Base-by-base conservation (phyloP, 2,888 invertebrate genomes). In the Plagodis dolabraria region DNA sequence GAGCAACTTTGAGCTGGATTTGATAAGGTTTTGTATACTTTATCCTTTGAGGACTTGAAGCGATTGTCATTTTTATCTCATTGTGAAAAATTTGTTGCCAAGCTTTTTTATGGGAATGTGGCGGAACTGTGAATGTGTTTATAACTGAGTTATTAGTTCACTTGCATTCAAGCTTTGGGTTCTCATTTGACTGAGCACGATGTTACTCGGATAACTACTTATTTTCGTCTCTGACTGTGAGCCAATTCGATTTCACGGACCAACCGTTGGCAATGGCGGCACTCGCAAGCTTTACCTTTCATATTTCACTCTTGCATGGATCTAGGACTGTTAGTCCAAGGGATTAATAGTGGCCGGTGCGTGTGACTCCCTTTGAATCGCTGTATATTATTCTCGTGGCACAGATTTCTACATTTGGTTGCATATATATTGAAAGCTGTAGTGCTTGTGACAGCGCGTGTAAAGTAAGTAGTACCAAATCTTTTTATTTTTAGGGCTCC, bases 191-290 rank as follows among this genome's bases (percentile, higher is more conserved):
- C 70, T 72, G 81, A 77, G 77, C 75, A 72, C 72, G 74, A 77
- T 76, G 76, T 76, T 76, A 34, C 34, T 46, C 12, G 12, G 11
- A 77, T 79, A 83, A 72, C 75, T 81, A 78, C 84, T 85, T 90
- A 90, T 91, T 91, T 90, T 86, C 78, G 88, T 86, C 82, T 79
- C 86, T 87, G 90, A 87, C 84, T 84, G 83, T 79, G 81, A 83
- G 89, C 92, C 91, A 89, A 91, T 86, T 89, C 87, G 85, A 90
- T 91, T 89, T 87, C 86, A 88, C 82, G 87, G 82, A 75, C 79
- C 84, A 76, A 72, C 76, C 79, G 82, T 72, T 85, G 85, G 79
- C 86, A 85, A 82, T 84, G 82, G 81, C 78, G 80, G 80, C 79
- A 74, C 69, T 72, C 69, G 65, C 74, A 69, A 70, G 68, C 63